phyloP scores from a whole-genome alignment of 1,140 invertebrate species.

The Ceratosolen solmsi region DNA sequence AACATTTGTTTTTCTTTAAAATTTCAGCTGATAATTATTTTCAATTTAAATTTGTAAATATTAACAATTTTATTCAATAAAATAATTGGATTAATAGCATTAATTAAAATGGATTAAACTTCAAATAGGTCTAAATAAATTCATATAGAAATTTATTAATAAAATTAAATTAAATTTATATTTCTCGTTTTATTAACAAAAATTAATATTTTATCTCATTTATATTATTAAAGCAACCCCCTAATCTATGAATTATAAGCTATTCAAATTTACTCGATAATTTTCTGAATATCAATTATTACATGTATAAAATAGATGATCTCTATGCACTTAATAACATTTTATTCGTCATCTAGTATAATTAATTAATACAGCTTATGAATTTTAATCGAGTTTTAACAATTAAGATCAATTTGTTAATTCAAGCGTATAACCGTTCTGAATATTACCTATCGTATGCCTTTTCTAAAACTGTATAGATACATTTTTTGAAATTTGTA shows the following conservation, averaged over 20 bases:
- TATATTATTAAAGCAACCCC: too few relatives aligned
- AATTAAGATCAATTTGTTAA: conserved; percentile 6
- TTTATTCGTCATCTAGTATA: background rate
- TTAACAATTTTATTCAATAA: too few relatives aligned
- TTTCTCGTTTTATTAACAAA: background rate
- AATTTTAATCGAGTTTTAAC: background rate
- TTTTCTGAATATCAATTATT: background rate
- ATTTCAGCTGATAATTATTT: background rate
- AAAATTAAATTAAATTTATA: too few relatives aligned
- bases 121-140: too few relatives aligned
- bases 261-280: background rate
- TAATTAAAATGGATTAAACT: background rate
- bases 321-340: background rate
- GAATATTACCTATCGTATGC: background rate
- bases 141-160: too few relatives aligned
- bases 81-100: too few relatives aligned
- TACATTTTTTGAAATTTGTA: background rate
- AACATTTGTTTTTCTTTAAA: too few relatives aligned
- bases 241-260: too few relatives aligned
- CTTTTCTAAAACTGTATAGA: background rate
- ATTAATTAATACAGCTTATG: conserved; percentile 10
- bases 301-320: background rate
- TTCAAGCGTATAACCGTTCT: conserved; percentile 7
- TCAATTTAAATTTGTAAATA: background rate
- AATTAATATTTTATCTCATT: too few relatives aligned